Base-by-base conservation (phyloP, 1,140 invertebrate species). In the Halesus radiatus region DNA sequence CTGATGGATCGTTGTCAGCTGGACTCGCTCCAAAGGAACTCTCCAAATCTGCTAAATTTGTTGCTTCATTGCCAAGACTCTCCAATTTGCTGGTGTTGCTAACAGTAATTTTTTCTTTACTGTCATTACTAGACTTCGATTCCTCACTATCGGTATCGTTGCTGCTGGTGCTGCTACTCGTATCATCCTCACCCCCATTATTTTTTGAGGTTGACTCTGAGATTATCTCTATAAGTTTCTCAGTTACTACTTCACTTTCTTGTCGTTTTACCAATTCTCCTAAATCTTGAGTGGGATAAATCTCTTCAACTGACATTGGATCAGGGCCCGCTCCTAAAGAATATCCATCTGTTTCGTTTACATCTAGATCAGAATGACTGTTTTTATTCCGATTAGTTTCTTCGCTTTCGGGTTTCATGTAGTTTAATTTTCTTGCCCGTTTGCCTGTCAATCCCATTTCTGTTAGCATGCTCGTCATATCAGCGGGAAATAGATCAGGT, bases 11-110 rank as follows among this genome's bases (percentile, higher is more conserved):
- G 10, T 86, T 86, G 0, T 91, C 89, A 79, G 90, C 89, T 10
- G 87, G 86, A 13, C 87, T 87, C 15, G 92, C 93, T 45, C 94
- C 95, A 84, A 96, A 96, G 0, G 95, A 96, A 81, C 93, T 93
- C 83, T 94, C 94, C 60, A 96, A 86, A 82, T 94, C 94, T n/a
- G 90, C 86, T 29, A 94, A 84, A 76, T 91, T 93, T 37, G 91
- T 85, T 81, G 86, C 82, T 72, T 86, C 62, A 78, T 86, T 85
- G 15, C 53, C 85, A 45, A 32, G 16, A 45, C 64, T 68, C 20
- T 68, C 64, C 20, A 45, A 45, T 45, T 60, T 23, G 13, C 58
- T 60, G 58, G 88, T 84, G 18, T 85, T 84, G 5, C 85, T 84
- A 58, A 81, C 26, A 3, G 13, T 16, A 64, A 3, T 64, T 22